Base-by-base conservation (phyloP, 2,888 invertebrate species). In the Drosophila niveifrons region DNA sequence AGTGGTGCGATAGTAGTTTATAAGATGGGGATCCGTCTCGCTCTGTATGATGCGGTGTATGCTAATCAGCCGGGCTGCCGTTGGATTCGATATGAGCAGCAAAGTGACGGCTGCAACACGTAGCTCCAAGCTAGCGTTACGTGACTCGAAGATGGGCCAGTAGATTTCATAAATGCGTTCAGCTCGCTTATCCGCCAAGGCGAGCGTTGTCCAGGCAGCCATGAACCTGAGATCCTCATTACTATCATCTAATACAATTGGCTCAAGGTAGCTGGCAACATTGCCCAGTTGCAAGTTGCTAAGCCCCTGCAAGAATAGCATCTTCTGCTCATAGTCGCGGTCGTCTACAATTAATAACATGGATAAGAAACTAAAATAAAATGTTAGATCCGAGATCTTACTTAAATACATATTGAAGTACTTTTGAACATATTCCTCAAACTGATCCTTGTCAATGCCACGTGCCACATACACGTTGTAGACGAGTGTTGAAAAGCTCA, bases 391-490 rank as follows among this genome's bases (percentile, higher is more conserved):
- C 10, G 15, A 10, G 3, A 6, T 89, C 88, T 90, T 90, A 95
- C 96, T 95, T 80, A 95, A 94, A 73, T 95, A 96, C 91, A 95
- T 94, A 88, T 95, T 94, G 66, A 96, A 94, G 87, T 95, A 96
- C 65, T 95, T 94, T 62, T 95, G 95, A 0, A 95, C 95, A 59
- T 96, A 95, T 80, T 94, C 94, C 70, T 96, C 96, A 57, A 96
- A 94, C 65, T 94, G 94, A 76, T 96, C 95, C 56, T 94, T 94
- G 80, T 92, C 94, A 91, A 92, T 95, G 90, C 91, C 93, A 73
- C 72, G 93, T 68, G 91, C 91, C 29, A 91, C 89, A 68, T 94
- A 94, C 0, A 95, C 94, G 82, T 95, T 95, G 58, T 95, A 94
- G 0, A 95, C 94, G 29, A 96, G 90, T 0, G 95, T 95, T 0